Percentiles rank a stretch among this genome's conserved stretches.
Evolutionary conservation across 2,888 invertebrate genomes (phyloP).

Genomic region (Gandaritis pyraliata): DNA sequence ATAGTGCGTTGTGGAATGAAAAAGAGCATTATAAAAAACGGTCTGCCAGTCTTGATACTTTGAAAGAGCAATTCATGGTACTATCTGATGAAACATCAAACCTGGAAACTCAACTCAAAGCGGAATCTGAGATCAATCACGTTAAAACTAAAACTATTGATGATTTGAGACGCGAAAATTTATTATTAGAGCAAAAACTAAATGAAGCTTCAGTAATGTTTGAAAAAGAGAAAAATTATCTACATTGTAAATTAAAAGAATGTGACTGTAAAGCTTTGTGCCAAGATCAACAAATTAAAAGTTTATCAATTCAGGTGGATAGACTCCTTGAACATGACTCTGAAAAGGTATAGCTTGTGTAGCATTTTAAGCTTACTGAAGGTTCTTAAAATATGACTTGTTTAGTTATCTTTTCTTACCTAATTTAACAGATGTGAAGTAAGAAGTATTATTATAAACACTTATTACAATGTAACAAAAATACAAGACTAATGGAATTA

Average conservation of each 20-base stretch:
- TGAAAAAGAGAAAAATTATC: slow-evolving; percentile 77
- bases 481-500: no score
- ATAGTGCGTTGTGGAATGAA: slow-evolving; percentile 71
- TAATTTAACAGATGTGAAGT: no score
- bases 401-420: no score
- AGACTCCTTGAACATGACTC: slow-evolving; percentile 68
- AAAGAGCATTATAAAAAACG: slow-evolving; percentile 73
- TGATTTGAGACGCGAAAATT: slow-evolving; percentile 64
- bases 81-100: slow-evolving; percentile 70
- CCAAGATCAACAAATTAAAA: slow-evolving; percentile 84
- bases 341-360: slow-evolving; percentile 49
- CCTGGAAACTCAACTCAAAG: slow-evolving; percentile 69
- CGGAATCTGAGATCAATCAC: slow-evolving; percentile 71
- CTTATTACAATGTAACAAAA: no score
- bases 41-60: slow-evolving; percentile 66
- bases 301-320: slow-evolving; percentile 80
- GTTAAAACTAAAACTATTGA: slow-evolving; percentile 65
- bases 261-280: slow-evolving; percentile 82
- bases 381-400: no score
- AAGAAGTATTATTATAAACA: no score
- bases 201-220: slow-evolving; percentile 60
- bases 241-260: slow-evolving; percentile 80
- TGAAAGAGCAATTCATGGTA: slow-evolving; percentile 72
- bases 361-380: no score
- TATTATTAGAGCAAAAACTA: slow-evolving; percentile 64